These are phyloP conservation scores for Apotomis capreana DNA, from an alignment of 2,888 invertebrate species.

Conservation along the genomic window DNA sequence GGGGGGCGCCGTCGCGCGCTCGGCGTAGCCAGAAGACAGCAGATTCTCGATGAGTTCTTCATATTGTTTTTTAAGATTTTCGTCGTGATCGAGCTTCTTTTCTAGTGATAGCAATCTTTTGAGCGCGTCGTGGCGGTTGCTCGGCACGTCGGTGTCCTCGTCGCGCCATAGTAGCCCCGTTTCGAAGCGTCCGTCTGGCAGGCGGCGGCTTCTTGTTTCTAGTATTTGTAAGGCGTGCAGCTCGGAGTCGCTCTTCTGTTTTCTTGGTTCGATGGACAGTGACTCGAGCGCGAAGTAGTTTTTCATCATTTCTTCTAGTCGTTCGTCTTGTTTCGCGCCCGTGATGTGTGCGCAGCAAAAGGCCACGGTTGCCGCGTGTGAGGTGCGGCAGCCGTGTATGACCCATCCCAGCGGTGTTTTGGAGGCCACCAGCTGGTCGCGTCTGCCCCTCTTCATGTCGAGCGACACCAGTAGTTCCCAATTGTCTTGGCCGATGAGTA, in stretches of 20 bases:
- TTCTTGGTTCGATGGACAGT: not conserved
- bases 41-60: slow-evolving; percentile 1
- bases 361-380: too few species aligned
- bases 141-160: not conserved
- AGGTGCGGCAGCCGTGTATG: too few species aligned
- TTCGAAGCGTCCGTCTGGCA: not conserved
- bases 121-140: not conserved
- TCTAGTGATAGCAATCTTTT: not conserved
- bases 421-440: too few species aligned
- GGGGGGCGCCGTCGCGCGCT: not conserved
- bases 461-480: too few species aligned
- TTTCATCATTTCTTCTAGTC: too few species aligned
- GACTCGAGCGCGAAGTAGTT: not conserved
- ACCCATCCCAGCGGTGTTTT: too few species aligned
- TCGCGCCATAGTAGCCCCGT: not conserved
- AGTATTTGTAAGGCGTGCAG: not conserved
- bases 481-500: too few species aligned
- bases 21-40: slow-evolving; percentile 3
- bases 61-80: slow-evolving; percentile 4
- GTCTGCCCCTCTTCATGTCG: too few species aligned
- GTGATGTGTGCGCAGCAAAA: too few species aligned
- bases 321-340: too few species aligned
- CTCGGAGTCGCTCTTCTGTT: not conserved
- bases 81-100: not conserved
- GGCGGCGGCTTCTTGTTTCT: not conserved